Evolutionary conservation across 2,113 vertebrate genomes (phyloP).

Genomic region (Plecotus auritus): DNA sequence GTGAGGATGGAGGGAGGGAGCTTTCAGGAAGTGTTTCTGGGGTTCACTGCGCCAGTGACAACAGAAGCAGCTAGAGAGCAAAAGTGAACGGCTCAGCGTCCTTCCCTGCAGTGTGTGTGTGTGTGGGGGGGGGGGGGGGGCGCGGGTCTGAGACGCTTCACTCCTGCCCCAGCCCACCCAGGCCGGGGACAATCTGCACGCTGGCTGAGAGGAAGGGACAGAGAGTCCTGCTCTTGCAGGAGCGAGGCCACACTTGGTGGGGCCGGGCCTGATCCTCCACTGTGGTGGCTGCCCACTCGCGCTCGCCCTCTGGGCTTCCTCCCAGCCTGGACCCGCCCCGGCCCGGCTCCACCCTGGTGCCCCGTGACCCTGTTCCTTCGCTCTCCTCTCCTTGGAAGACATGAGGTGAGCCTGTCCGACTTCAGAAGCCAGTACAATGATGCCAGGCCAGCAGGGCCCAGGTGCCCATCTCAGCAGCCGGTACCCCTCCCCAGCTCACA

Average conservation of each 20-base stretch:
- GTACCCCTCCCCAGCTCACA: not conserved
- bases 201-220: not conserved
- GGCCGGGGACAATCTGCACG: not conserved
- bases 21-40: not conserved
- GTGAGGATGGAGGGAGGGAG: not conserved
- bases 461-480: not conserved
- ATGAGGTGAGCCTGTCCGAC: not conserved
- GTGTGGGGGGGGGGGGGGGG: rapidly evolving
- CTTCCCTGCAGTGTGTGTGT: not conserved
- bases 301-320: not conserved
- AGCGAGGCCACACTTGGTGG: not conserved
- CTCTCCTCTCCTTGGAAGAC: not conserved
- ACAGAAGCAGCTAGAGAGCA: not conserved
- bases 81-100: not conserved
- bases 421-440: not conserved
- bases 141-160: not conserved
- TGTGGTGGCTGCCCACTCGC: not conserved
- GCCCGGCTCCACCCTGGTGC: not conserved
- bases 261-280: not conserved
- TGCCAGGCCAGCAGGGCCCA: not conserved
- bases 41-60: not conserved
- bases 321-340: not conserved
- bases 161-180: not conserved
- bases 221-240: not conserved
- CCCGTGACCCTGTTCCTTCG: not conserved